Evolutionary conservation across 2,888 invertebrate species (phyloP).

Genomic region (Stenolophus ochropezus): DNA sequence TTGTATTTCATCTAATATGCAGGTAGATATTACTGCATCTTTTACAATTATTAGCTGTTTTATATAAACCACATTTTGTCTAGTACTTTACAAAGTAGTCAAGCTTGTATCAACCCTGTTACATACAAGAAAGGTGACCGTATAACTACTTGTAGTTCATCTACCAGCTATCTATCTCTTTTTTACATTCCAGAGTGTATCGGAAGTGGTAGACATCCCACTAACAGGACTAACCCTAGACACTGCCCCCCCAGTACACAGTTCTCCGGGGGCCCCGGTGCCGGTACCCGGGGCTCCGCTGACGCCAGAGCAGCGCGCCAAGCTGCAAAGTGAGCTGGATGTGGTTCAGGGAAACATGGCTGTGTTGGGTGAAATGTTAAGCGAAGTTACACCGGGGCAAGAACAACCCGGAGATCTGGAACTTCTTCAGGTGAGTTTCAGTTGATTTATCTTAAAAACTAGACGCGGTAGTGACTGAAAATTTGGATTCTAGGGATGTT

Average conservation of each 20-base stretch:
- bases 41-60: too few species aligned
- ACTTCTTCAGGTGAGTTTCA: constrained; percentile 88
- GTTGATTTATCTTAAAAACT: too few species aligned
- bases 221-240: constrained; percentile 54
- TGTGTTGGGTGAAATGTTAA: constrained; percentile 96
- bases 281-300: constrained; percentile 70
- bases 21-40: too few species aligned
- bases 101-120: too few species aligned
- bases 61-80: too few species aligned
- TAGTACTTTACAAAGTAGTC: too few species aligned
- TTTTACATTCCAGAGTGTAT: constrained; percentile 41
- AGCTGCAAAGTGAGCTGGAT: constrained; percentile 93
- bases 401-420: constrained; percentile 92
- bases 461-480: too few species aligned
- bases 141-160: too few species aligned
- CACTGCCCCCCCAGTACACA: constrained; percentile 59
- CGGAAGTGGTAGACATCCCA: constrained; percentile 44
- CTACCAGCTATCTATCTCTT: neutral
- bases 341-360: constrained; percentile 95
- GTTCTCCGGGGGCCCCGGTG: constrained; percentile 63
- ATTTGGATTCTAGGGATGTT: too few species aligned
- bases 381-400: constrained; percentile 88
- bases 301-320: constrained; percentile 89
- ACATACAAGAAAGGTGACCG: too few species aligned
- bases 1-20: neutral